These are phyloP conservation scores for Podilymbus podiceps DNA, from an alignment of 2,113 vertebrate genomes.

Conservation along the genomic window DNA sequence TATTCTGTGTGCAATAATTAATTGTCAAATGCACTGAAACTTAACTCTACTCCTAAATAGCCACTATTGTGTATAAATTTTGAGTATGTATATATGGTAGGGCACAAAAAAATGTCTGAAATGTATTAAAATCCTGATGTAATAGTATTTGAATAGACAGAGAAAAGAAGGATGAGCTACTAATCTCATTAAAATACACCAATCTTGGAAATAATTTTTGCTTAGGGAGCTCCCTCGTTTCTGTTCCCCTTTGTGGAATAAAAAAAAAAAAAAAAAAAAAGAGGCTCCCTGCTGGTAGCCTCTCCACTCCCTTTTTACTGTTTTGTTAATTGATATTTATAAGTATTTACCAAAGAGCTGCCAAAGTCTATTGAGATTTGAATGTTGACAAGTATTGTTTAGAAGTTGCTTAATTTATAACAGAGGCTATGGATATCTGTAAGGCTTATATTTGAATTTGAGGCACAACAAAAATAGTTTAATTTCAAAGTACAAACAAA, in stretches of 20 bases:
- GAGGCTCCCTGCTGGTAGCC: not conserved
- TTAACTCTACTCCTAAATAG: conserved; percentile 41
- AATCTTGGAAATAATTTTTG: not conserved
- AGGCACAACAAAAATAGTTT: conserved; percentile 29
- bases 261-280: too few species aligned
- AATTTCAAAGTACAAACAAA: conserved; percentile 19
- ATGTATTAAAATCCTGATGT: conserved; percentile 24
- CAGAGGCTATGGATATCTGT: conserved; percentile 46
- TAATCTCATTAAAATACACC: conserved; percentile 16
- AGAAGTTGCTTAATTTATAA: conserved; percentile 52
- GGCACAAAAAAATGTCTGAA: conserved; percentile 54
- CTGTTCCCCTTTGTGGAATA: conserved; percentile 11
- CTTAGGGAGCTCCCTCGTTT: conserved; percentile 24
- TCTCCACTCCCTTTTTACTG: conserved; percentile 3
- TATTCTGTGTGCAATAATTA: conserved; percentile 76
- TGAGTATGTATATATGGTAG: conserved; percentile 71
- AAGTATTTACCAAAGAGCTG: conserved; percentile 75
- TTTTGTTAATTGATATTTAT: conserved; percentile 49
- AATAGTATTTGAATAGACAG: conserved; percentile 37
- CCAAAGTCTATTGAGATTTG: conserved; percentile 57
- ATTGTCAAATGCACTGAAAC: conserved; percentile 70
- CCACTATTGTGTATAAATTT: conserved; percentile 71
- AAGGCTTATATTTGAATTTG: conserved; percentile 50
- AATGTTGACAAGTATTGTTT: conserved; percentile 61
- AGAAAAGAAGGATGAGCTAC: conserved; percentile 31